Evolutionary conservation across 1,140 invertebrate species (phyloP).

Genomic region (Pseudomyrmex flavicornis): DNA sequence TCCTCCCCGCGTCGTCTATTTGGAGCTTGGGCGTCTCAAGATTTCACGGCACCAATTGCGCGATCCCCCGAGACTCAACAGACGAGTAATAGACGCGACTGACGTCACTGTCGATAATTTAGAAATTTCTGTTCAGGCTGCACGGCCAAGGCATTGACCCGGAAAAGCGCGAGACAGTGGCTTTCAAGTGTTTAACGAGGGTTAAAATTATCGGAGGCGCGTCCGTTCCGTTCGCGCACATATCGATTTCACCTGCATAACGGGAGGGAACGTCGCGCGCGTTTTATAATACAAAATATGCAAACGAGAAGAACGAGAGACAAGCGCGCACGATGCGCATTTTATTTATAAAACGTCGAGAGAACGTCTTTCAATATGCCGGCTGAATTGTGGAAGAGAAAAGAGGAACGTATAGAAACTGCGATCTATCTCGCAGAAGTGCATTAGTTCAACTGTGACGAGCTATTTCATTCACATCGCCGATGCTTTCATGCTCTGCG

Average conservation of each 20-base stretch:
- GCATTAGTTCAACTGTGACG: not conserved
- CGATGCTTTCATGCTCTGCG: not conserved
- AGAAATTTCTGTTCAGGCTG: slow-evolving; percentile 58
- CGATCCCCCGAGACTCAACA: slow-evolving; percentile 50
- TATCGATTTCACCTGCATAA: slow-evolving; percentile 39
- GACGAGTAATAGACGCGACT: slow-evolving; percentile 48
- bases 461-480: not conserved
- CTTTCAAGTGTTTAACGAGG: slow-evolving; percentile 58
- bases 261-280: not conserved
- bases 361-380: too few species aligned
- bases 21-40: not conserved
- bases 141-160: slow-evolving; percentile 27
- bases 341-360: slow-evolving; percentile 19
- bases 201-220: slow-evolving; percentile 59
- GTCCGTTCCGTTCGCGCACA: not conserved
- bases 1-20: too few species aligned
- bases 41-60: slow-evolving; percentile 32
- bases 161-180: slow-evolving; percentile 54
- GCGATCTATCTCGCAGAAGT: not conserved
- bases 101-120: slow-evolving; percentile 66
- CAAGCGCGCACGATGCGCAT: not conserved
- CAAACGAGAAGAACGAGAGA: not conserved
- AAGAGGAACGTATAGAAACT: not conserved
- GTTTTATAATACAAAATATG: slow-evolving; percentile 21
- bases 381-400: not conserved